Conservation (phyloP, 2,797 vertebrate genomes). For the Psittacula derbiana region DNA sequence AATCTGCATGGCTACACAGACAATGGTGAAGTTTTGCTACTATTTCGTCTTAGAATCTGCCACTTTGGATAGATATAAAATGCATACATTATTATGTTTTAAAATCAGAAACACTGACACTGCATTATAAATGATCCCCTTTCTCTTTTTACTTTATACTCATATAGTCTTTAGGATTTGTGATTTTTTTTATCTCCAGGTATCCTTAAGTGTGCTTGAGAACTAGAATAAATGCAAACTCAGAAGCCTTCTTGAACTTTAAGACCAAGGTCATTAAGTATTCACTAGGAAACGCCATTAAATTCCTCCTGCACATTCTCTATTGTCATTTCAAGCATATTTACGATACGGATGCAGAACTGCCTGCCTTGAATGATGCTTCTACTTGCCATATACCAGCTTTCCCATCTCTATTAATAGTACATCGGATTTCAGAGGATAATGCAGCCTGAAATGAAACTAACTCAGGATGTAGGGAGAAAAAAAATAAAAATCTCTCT, state of each 20-base stretch:
- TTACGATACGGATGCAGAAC: constrained; percentile 10
- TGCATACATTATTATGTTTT: background rate
- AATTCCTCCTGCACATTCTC: constrained; percentile 13
- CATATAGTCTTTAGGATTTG: constrained; percentile 33
- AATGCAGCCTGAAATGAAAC: constrained; percentile 28
- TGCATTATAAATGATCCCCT: constrained; percentile 51
- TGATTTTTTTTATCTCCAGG: constrained; percentile 28
- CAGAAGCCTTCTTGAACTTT: constrained; percentile 5
- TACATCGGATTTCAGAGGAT: constrained; percentile 16
- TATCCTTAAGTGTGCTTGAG: constrained; percentile 28
- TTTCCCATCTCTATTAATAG: constrained; percentile 20
- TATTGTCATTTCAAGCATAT: constrained; percentile 51
- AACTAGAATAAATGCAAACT: constrained; percentile 40
- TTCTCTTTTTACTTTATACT: constrained; percentile 8
- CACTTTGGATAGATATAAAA: background rate
- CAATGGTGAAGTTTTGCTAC: background rate
- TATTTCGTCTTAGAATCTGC: background rate
- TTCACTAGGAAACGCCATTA: constrained; percentile 35
- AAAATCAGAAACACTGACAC: constrained; percentile 42
- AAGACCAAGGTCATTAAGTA: constrained; percentile 54
- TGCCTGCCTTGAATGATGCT: constrained; percentile 1
- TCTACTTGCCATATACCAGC: background rate
- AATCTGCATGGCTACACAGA: background rate
- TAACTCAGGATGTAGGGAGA: background rate
- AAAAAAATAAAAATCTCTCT: background rate